A percentile compares a stretch with the other conserved stretches of the same genome.
Evolutionary conservation across 2,113 vertebrate genomes (phyloP).

Genomic region (Pelmatolapia mariae): DNA sequence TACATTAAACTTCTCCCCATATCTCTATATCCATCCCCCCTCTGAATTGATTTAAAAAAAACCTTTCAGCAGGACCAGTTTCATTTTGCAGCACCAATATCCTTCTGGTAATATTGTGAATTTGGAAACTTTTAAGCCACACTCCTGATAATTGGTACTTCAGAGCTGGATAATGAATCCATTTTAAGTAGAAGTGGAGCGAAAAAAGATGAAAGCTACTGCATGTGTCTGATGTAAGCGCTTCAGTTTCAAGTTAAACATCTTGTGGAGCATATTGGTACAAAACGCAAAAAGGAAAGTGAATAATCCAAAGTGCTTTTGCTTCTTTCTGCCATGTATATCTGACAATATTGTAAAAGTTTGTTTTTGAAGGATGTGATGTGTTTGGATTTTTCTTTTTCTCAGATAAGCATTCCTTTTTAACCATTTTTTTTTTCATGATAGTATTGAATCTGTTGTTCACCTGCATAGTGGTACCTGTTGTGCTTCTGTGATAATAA

Average conservation of each 20-base stretch:
- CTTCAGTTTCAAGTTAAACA: conserved; percentile 18
- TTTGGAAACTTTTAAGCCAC: not conserved
- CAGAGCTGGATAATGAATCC: conserved; percentile 13
- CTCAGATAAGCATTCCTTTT: conserved; percentile 57
- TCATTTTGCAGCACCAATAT: conserved; percentile 18
- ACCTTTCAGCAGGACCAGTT: conserved; percentile 20
- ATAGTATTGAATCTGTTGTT: conserved; percentile 52
- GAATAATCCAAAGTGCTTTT: conserved; percentile 58
- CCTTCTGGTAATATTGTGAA: not conserved
- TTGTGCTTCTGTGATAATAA: conserved; percentile 77
- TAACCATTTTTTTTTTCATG: not conserved
- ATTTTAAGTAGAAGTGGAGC: conserved; percentile 11
- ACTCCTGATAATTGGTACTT: conserved; percentile 53
- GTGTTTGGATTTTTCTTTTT: conserved; percentile 7
- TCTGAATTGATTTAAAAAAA: not conserved
- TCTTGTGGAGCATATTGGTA: conserved; percentile 22
- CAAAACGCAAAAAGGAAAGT: conserved; percentile 19
- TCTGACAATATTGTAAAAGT: conserved; percentile 36
- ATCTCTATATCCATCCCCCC: not conserved
- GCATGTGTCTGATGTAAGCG: conserved; percentile 17
- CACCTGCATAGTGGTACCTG: conserved; percentile 71
- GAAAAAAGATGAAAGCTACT: conserved; percentile 19
- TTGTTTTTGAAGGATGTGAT: conserved; percentile 48
- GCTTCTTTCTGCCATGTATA: conserved; percentile 44
- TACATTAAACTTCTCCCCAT: not conserved